phyloP scores from a whole-genome alignment of 2,888 invertebrate genomes.

The Leuctra nigra region DNA sequence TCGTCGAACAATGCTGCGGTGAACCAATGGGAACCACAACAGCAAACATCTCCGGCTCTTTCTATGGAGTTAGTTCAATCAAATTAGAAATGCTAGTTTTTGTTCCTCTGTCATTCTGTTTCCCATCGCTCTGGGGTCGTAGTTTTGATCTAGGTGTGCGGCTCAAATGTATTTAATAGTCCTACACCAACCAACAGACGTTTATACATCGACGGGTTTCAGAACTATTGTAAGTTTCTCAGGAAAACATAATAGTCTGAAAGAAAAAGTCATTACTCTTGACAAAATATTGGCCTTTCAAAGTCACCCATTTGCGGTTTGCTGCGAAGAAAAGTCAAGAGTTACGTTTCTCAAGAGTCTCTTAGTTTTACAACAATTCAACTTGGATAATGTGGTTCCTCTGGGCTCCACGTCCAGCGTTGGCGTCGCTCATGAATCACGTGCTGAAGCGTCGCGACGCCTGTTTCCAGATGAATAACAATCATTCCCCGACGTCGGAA shows the following conservation, averaged over 20 bases:
- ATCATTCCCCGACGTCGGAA: too few relatives aligned
- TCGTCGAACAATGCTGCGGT: neutral
- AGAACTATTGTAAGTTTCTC: neutral
- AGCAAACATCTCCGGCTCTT: neutral
- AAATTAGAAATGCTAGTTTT: constrained; percentile 9
- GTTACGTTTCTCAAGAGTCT: too few relatives aligned
- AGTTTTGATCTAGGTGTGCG: neutral
- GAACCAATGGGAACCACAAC: constrained; percentile 1
- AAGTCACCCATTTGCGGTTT: too few relatives aligned
- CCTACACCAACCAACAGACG: too few relatives aligned
- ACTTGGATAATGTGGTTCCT: too few relatives aligned
- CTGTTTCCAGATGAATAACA: too few relatives aligned
- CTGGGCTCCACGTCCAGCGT: too few relatives aligned
- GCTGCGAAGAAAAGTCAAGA: too few relatives aligned
- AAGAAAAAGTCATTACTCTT: constrained; percentile 1
- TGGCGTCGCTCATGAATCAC: too few relatives aligned
- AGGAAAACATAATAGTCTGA: neutral
- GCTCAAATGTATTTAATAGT: neutral
- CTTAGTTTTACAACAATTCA: too few relatives aligned
- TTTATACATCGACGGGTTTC: too few relatives aligned
- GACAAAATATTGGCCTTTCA: constrained; percentile 7
- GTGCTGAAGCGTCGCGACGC: too few relatives aligned
- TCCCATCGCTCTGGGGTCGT: neutral
- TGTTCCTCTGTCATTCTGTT: constrained; percentile 2
- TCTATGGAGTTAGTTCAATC: neutral